These are phyloP conservation scores for Gymnosoma rotundatum DNA, from an alignment of 2,888 invertebrate species.

Conservation along the genomic window DNA sequence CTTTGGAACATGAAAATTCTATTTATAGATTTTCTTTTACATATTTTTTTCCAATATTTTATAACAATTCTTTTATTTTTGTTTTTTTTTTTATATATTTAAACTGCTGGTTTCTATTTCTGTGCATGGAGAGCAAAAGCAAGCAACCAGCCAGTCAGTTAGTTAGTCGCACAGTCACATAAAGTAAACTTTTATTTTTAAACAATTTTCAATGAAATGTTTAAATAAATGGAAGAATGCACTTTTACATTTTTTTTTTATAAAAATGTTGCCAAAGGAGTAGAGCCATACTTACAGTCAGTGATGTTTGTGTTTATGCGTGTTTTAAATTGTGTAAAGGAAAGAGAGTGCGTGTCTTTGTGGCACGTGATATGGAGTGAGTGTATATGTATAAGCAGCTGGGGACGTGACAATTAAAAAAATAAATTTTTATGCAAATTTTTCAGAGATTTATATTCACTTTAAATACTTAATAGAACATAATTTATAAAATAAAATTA, in stretches of 20 bases:
- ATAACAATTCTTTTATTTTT: conserved; percentile 19
- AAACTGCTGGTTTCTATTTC: not conserved
- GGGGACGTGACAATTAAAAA: conserved; percentile 29
- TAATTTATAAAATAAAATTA: too few species aligned
- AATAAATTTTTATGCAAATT: not conserved
- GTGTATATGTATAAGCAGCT: conserved; percentile 27
- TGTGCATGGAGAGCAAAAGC: not conserved
- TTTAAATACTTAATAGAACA: too few species aligned
- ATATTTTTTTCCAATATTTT: not conserved
- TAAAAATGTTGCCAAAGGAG: conserved; percentile 45
- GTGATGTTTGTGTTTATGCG: conserved; percentile 1
- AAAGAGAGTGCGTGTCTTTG: not conserved
- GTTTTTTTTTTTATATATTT: conserved; percentile 16
- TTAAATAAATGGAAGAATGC: conserved; percentile 67
- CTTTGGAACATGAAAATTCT: conserved; percentile 48
- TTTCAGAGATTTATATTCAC: too few species aligned
- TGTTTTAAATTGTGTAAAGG: not conserved
- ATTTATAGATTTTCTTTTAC: conserved; percentile 62
- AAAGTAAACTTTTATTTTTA: conserved; percentile 53
- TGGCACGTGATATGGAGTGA: conserved; percentile 45
- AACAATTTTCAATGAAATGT: conserved; percentile 68
- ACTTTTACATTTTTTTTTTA: conserved; percentile 39
- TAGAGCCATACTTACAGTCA: not conserved
- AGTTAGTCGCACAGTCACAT: too few species aligned
- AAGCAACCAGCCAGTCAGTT: too few species aligned